Percentiles rank a stretch among this genome's conserved stretches.
These are phyloP conservation scores for Mallotus villosus DNA, from an alignment of 2,797 vertebrate genomes.

Conservation along the genomic window DNA sequence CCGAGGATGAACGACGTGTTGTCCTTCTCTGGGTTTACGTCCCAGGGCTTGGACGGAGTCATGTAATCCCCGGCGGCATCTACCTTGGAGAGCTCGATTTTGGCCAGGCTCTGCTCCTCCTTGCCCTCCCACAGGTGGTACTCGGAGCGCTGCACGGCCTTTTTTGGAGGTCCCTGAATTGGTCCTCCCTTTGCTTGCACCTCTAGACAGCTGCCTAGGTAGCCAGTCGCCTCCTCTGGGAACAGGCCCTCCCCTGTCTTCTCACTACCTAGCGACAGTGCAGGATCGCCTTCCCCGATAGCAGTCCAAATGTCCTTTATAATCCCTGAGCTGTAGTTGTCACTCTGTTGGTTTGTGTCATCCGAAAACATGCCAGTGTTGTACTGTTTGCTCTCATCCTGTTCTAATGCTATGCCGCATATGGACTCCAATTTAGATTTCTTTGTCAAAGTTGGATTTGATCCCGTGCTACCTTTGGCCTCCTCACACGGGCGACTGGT, in stretches of 20 bases:
- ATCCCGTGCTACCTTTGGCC: conserved; percentile 78
- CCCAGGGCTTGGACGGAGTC: conserved; percentile 95
- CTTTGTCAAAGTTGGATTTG: conserved; percentile 86
- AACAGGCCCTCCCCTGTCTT: conserved; percentile 82
- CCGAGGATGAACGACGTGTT: conserved; percentile 93
- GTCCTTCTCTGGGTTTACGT: conserved; percentile 84
- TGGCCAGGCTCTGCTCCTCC: conserved; percentile 83
- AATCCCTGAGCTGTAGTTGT: conserved; percentile 96
- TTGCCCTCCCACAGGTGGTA: conserved; percentile 97
- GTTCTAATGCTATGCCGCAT: conserved; percentile 96
- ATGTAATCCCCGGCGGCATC: conserved; percentile 91
- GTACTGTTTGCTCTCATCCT: conserved; percentile 85
- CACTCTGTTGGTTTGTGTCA: conserved; percentile 81
- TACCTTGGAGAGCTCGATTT: conserved; percentile 83
- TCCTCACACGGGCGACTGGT: conserved; percentile 79
- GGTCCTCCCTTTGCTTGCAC: conserved; percentile 78
- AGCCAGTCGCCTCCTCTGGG: conserved; percentile 80
- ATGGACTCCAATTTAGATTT: conserved; percentile 98
- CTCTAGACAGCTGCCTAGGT: conserved; percentile 86
- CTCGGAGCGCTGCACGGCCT: conserved; percentile 93
- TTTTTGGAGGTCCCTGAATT: conserved; percentile 81
- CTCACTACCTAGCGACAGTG: conserved; percentile 74
- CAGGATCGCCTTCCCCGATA: conserved; percentile 80
- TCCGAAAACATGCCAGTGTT: conserved; percentile 81
- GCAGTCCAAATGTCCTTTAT: conserved; percentile 99